Conservation (phyloP, 2,797 vertebrate genomes). For the Channallabes apus region DNA sequence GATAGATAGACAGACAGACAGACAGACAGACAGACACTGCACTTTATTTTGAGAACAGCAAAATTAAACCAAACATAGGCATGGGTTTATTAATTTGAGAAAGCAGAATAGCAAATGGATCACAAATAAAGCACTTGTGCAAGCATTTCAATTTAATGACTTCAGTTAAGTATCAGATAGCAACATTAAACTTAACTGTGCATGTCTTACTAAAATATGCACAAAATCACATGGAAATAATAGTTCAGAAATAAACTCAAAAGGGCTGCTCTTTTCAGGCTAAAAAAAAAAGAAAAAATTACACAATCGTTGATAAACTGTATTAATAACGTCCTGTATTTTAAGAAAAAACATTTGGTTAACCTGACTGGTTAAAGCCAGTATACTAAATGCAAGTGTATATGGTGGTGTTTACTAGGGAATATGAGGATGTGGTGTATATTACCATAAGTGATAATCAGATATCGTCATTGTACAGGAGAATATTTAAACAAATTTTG, state of each 20-base stretch:
- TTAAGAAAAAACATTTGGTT: neutral
- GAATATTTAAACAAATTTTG: too few species aligned
- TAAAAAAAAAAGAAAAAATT: neutral
- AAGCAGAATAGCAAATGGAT: neutral
- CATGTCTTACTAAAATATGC: neutral
- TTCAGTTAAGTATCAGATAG: neutral
- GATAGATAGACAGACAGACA: conserved; percentile 1
- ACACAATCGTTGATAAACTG: neutral
- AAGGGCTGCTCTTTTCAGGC: neutral
- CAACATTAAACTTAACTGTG: neutral
- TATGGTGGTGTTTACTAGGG: too few species aligned
- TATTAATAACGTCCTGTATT: neutral
- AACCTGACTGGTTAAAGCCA: neutral
- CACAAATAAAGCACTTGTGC: neutral
- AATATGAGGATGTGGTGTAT: too few species aligned
- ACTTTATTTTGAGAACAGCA: neutral
- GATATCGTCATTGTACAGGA: too few species aligned
- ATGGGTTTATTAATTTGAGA: neutral
- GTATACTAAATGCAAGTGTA: too few species aligned
- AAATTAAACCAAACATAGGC: neutral
- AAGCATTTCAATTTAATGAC: neutral
- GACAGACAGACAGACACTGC: neutral
- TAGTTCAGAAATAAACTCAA: neutral
- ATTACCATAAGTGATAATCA: too few species aligned
- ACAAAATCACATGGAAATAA: neutral